Conservation (phyloP, 2,113 vertebrate species). For the Dryoscopus gambensis region DNA sequence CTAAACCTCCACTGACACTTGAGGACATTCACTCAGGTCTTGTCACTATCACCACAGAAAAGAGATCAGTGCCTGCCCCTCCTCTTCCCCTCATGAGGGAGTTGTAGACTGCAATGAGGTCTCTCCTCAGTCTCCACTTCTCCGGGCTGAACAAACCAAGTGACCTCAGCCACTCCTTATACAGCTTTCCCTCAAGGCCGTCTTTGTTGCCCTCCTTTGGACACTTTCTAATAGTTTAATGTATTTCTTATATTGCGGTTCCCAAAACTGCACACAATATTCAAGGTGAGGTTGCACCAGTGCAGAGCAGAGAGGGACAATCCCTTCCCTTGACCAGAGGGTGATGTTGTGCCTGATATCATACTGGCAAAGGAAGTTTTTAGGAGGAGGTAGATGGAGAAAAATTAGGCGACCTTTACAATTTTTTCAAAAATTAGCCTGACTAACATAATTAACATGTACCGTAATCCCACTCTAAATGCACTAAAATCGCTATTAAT, state of each 20-base stretch:
- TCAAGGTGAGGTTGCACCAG: neutral
- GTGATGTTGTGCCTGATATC: neutral
- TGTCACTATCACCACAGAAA: neutral
- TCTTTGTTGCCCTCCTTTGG: neutral
- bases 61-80: neutral
- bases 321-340: no score
- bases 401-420: neutral
- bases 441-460: neutral
- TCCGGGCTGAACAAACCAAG: neutral
- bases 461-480: conserved; percentile 3
- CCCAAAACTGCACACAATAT: neutral
- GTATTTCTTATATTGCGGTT: neutral
- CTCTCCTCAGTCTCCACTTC: neutral
- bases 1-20: neutral
- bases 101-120: neutral
- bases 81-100: neutral
- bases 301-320: neutral
- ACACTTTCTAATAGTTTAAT: neutral
- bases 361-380: neutral
- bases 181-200: neutral
- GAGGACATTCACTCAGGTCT: neutral
- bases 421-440: neutral
- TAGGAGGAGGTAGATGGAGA: neutral
- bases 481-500: neutral
- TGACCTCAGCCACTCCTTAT: rapidly evolving